Evolutionary conservation across 92 coral and sea anemone species (phyloP), one percentile per base, ranked within the genome.

Genomic region (Zoanthus solanderi): DNA sequence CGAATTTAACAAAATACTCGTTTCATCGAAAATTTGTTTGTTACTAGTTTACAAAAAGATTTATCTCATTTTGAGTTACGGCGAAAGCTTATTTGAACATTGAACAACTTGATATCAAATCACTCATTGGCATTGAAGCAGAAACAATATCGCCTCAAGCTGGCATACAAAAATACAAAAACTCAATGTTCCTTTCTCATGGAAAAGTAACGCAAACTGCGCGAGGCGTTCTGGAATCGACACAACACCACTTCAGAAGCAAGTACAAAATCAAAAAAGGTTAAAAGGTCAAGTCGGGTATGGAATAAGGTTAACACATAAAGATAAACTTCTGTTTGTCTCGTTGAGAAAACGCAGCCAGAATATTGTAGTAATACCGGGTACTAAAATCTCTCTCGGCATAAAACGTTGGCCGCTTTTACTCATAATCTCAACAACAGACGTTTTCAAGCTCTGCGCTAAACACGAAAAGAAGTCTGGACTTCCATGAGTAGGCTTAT

Each of bases 321-420:
- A 81, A 81, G 75, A 81, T 81, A 81, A 81, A 81, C 85, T 81
- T 81, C 85, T 81, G 85, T 66, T 81, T 65, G 85, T 23, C 60
- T 47, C 45, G 28, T 16, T 81, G 75, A 3, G 46, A 68, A 81
- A 46, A 9, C 10, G 58, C 7, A 46, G 85, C 42, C 85, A 65
- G 52, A 45, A 65, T 18, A 52, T 81, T 61, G 15, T 71, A 18
- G 29, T 81, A 80, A 57, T 90, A 81, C 45, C 69, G 47, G 8
- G 73, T 52, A 69, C 66, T 56, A 84, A 90, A 69, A 13, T 66
- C 80, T 57, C 84, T 90, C 13, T 84, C 29, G 50, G 52, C 75
- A 50, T 57, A 18, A 48, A 13, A 71, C 65, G 75, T 81, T 6
- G 45, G 6, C 85, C 56, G 31, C 75, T 45, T 16, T 46, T 30